A percentile compares a stretch with the other conserved stretches of the same genome.
Evolutionary conservation across 92 coral and sea anemone species (phyloP).

Genomic region (Chrysogorgia sp.): DNA sequence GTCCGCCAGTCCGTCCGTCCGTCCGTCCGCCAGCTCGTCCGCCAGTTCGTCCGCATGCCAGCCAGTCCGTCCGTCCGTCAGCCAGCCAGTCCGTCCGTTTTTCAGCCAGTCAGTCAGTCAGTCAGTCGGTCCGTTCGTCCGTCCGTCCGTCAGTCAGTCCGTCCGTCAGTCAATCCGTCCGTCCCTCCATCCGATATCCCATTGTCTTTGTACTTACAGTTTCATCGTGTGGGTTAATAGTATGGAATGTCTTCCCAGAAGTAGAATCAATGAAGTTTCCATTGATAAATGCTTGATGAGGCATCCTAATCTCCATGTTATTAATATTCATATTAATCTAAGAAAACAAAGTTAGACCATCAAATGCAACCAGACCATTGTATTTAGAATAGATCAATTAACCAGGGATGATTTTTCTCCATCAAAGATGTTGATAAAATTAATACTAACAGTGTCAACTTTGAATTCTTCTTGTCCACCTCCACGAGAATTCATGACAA

Average conservation of each 20-base stretch:
- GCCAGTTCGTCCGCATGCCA: too few species aligned
- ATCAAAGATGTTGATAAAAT: too few species aligned
- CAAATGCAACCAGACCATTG: not conserved
- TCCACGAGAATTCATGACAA: constrained; percentile 86
- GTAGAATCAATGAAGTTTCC: constrained; percentile 95
- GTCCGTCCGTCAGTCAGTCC: too few species aligned
- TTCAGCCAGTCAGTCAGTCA: too few species aligned
- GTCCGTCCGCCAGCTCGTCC: too few species aligned
- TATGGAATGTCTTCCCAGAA: constrained; percentile 81
- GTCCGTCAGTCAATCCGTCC: too few species aligned
- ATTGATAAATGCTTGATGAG: constrained; percentile 87
- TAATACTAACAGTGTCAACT: constrained; percentile 82
- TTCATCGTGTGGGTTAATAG: constrained; percentile 91
- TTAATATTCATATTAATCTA: constrained; percentile 87
- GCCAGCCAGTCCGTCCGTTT: too few species aligned
- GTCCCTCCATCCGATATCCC: too few species aligned
- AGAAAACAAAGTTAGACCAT: not conserved
- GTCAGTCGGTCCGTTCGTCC: too few species aligned
- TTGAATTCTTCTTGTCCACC: constrained; percentile 84
- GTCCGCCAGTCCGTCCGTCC: too few species aligned
- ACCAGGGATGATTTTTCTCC: not conserved
- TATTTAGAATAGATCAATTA: not conserved
- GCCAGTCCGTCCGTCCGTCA: too few species aligned
- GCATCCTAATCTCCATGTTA: constrained; percentile 93
- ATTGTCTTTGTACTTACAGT: constrained; percentile 82